Conservation (phyloP, 2,113 vertebrate species). For the Sylvietta virens region DNA sequence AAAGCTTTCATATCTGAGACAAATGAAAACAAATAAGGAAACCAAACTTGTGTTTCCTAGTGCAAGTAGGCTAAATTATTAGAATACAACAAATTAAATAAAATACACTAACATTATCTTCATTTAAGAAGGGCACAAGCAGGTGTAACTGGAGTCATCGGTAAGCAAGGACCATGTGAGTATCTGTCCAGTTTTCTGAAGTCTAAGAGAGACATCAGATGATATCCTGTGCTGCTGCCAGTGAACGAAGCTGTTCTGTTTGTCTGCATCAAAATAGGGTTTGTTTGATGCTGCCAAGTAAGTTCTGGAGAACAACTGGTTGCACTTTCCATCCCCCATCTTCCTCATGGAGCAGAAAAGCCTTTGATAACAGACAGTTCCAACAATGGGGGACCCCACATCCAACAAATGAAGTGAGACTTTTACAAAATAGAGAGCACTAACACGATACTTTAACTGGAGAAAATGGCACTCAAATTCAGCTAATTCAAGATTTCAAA, state of each 20-base stretch:
- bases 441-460: accelerated
- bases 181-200: neutral
- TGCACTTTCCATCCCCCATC: neutral
- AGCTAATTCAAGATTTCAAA: neutral
- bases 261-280: neutral
- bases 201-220: neutral
- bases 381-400: neutral
- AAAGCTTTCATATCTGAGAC: neutral
- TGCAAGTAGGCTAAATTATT: neutral
- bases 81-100: neutral
- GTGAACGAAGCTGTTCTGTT: neutral
- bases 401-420: neutral
- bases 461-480: neutral
- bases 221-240: neutral
- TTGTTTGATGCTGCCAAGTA: neutral
- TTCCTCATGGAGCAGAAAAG: neutral
- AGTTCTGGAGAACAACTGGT: neutral
- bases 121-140: neutral
- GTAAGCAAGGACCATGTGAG: neutral
- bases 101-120: neutral
- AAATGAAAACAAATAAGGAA: neutral
- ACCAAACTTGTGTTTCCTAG: neutral
- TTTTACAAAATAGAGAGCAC: neutral
- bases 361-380: neutral
- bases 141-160: neutral